A percentile compares a stretch with the other conserved stretches of the same genome.
Conservation (phyloP, 2,113 vertebrate species). For the Poeciliopsis turrubarensis region DNA sequence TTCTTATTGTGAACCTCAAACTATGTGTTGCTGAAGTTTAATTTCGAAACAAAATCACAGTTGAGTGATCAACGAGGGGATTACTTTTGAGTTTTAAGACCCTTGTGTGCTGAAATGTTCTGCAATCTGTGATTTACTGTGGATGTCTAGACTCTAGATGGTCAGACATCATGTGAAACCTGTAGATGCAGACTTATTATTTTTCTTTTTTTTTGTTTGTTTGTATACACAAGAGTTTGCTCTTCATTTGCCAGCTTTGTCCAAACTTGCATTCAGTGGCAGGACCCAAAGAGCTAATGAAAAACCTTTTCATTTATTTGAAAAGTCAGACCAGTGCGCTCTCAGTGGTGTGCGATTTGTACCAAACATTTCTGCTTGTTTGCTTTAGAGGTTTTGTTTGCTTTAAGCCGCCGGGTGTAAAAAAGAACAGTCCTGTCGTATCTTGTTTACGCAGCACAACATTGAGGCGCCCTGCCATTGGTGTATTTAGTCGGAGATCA, state of each 20-base stretch:
- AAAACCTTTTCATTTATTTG: slow-evolving; percentile 32
- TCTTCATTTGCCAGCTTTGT: slow-evolving; percentile 30
- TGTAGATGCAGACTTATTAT: background rate
- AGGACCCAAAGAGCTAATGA: slow-evolving; percentile 66
- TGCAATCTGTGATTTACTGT: no score
- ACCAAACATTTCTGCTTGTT: slow-evolving; percentile 60
- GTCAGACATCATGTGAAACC: slow-evolving; percentile 19
- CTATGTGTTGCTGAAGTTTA: background rate
- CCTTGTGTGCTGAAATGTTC: no score
- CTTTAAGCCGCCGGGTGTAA: slow-evolving; percentile 52
- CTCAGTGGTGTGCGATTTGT: slow-evolving; percentile 29
- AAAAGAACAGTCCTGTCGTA: slow-evolving; percentile 31
- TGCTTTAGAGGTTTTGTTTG: slow-evolving; percentile 65
- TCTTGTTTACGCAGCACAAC: slow-evolving; percentile 55
- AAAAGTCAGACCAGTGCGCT: slow-evolving; percentile 33
- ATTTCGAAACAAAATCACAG: background rate
- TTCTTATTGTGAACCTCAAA: no score
- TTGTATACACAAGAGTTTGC: slow-evolving; percentile 61
- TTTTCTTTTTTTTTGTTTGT: slow-evolving; percentile 31
- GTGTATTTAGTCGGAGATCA: slow-evolving; percentile 64
- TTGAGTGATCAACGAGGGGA: background rate
- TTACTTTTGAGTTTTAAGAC: background rate
- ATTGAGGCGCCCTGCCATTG: slow-evolving; percentile 67
- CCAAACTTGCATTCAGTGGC: slow-evolving; percentile 48
- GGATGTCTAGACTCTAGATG: background rate